Base-by-base conservation (phyloP, 1,140 invertebrate species). In the Aphaenogaster floridana region DNA sequence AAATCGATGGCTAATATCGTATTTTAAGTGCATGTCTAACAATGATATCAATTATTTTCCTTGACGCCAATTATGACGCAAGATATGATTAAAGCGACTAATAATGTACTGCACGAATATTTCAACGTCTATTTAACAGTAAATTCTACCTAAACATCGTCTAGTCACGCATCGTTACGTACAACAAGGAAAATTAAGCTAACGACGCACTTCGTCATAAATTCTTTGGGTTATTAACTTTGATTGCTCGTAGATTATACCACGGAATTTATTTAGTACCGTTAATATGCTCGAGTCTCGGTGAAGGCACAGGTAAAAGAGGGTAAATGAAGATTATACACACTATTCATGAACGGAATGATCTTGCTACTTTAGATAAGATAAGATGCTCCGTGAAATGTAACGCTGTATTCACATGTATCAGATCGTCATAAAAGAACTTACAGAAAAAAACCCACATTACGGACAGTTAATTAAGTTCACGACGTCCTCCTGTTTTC, bases 141-240 rank as follows among this genome's bases (percentile, higher is more conserved):
- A 54, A 59, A 48, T 79, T 87, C 57, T 78, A 79, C 50, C 77
- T 50, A 54, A 89, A 50, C 72, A 84, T 90, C 85, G 42, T 66
- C 85, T 54, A 78, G 88, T 90, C 89, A 90, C 89, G 88, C 89
- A 84, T 90, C 89, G 89, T 90, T 90, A 90, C 89, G 45, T 87
- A 87, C 71, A 76, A 66, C 85, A 89, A 90, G 86, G 89, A 87
- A 90, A 90, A 90, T 90, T 90, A 90, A 90, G 68, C 78, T 87
- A 89, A 90, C 79, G 86, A 88, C 52, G 78, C 83, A 86, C 77
- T 84, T 84, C 21, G 54, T 81, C 89, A 80, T 90, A 90, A 90
- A 90, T 89, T 90, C 88, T 79, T 80, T 59, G 86, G 88, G 66
- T 90, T 90, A 90, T 90, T 90, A 90, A 90, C 89, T 87, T 84